Evolutionary conservation across 2,888 invertebrate species (phyloP).

Genomic region (Arge pagana): DNA sequence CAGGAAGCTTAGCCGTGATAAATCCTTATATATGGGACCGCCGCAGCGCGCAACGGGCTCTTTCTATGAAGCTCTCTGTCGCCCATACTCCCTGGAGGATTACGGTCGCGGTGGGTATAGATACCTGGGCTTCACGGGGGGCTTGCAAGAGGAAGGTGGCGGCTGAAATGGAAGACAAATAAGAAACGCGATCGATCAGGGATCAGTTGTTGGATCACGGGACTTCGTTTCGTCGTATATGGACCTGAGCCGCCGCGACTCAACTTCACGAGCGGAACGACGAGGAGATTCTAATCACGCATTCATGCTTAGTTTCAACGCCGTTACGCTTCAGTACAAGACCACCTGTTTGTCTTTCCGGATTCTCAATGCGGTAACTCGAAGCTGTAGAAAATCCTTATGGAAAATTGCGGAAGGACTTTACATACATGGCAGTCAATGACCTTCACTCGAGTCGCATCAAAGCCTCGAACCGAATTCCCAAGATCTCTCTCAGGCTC

Average conservation of each 20-base stretch:
- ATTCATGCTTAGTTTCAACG: slow-evolving; percentile 8
- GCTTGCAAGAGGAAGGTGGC: background rate
- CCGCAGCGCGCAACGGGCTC: slow-evolving; percentile 48
- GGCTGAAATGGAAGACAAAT: slow-evolving; percentile 43
- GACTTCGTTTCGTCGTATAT: slow-evolving; percentile 9
- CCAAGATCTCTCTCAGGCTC: no score
- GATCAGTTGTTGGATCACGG: slow-evolving; percentile 20
- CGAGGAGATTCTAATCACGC: slow-evolving; percentile 9
- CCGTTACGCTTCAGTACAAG: background rate
- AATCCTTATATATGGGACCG: slow-evolving; percentile 58
- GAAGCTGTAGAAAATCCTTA: no score
- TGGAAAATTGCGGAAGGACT: no score
- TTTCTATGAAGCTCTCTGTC: slow-evolving; percentile 55
- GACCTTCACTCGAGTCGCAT: no score
- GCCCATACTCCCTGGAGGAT: slow-evolving; percentile 52
- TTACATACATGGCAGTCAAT: no score
- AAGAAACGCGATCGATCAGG: slow-evolving; percentile 33
- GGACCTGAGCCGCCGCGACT: no score
- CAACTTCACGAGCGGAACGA: no score
- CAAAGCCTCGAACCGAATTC: no score
- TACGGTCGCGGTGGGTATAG: slow-evolving; percentile 34
- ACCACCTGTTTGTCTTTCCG: no score
- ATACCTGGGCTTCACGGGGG: slow-evolving; percentile 6
- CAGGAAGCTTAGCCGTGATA: slow-evolving; percentile 57
- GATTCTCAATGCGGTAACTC: no score